Conservation (phyloP, 2,888 invertebrate species). For the Folsomia candida region DNA sequence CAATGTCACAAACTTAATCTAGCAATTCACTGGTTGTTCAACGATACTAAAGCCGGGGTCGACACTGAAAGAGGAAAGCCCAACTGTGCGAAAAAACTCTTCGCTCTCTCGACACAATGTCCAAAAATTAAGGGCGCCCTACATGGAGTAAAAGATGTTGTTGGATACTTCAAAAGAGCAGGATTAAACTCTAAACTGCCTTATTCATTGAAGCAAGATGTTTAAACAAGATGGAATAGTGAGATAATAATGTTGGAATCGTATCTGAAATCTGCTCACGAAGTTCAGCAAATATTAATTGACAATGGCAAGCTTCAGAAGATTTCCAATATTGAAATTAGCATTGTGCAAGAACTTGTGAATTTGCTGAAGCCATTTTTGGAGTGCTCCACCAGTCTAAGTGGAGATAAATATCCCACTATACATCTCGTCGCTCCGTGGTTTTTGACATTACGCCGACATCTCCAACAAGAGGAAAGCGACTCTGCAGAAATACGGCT, state of each 20-base stretch:
- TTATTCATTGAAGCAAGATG: slow-evolving; percentile 19
- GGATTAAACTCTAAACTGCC: not conserved
- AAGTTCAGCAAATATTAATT: slow-evolving; percentile 13
- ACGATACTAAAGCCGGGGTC: not conserved
- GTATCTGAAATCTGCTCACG: not conserved
- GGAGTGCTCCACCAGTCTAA: slow-evolving; percentile 8
- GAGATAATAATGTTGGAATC: slow-evolving; percentile 20
- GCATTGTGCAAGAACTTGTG: not conserved
- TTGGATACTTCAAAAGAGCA: slow-evolving; percentile 16
- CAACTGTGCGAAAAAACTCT: slow-evolving; percentile 12
- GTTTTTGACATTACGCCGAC: not conserved
- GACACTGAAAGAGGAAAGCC: no score
- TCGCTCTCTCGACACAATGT: not conserved
- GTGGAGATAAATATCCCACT: not conserved
- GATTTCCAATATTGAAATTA: not conserved
- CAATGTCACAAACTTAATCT: slow-evolving; percentile 9
- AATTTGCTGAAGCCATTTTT: slow-evolving; percentile 11
- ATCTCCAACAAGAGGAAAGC: not conserved
- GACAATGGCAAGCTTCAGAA: slow-evolving; percentile 3
- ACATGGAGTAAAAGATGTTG: slow-evolving; percentile 1
- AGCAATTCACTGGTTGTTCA: not conserved
- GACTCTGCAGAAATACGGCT: slow-evolving; percentile 9
- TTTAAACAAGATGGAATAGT: slow-evolving; percentile 15
- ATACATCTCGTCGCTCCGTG: slow-evolving; percentile 7
- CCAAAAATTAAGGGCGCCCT: slow-evolving; percentile 1